A percentile compares a stretch with the other conserved stretches of the same genome.
Conservation (phyloP, 2,888 invertebrate genomes). For the Drosophila gaucha region DNA sequence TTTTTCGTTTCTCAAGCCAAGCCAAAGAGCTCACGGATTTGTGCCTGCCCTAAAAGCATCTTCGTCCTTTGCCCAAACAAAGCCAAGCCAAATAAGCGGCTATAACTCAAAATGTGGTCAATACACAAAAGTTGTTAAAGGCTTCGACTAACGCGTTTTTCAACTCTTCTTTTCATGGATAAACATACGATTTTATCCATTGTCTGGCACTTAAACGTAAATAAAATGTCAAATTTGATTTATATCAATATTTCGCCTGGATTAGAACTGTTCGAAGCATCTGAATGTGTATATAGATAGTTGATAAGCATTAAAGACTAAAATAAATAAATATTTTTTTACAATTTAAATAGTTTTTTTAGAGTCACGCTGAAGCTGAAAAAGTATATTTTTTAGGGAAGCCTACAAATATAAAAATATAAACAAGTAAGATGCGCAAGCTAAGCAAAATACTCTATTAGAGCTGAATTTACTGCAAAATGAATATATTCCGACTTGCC, state of each 20-base stretch:
- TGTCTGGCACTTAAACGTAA: background rate
- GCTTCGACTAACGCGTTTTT: constrained; percentile 4
- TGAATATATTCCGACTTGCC: too few species aligned
- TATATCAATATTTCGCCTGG: background rate
- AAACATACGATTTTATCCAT: background rate
- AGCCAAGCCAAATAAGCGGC: constrained; percentile 34
- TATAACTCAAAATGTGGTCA: constrained; percentile 46
- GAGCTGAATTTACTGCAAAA: too few species aligned
- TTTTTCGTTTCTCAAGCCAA: background rate
- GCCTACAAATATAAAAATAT: too few species aligned
- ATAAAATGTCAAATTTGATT: background rate
- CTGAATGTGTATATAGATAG: background rate
- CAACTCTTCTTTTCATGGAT: background rate
- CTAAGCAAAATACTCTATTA: too few species aligned
- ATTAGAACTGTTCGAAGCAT: background rate
- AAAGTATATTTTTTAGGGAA: too few species aligned
- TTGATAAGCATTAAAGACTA: background rate
- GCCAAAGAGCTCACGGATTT: constrained; percentile 25
- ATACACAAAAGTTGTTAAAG: constrained; percentile 29
- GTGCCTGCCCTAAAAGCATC: constrained; percentile 10
- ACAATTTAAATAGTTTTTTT: background rate
- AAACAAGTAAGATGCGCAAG: too few species aligned
- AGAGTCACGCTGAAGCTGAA: too few species aligned
- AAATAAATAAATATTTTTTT: background rate
- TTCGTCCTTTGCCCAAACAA: constrained; percentile 9